Conservation (phyloP, 2,888 invertebrate genomes). For the Oasisia sp. region DNA sequence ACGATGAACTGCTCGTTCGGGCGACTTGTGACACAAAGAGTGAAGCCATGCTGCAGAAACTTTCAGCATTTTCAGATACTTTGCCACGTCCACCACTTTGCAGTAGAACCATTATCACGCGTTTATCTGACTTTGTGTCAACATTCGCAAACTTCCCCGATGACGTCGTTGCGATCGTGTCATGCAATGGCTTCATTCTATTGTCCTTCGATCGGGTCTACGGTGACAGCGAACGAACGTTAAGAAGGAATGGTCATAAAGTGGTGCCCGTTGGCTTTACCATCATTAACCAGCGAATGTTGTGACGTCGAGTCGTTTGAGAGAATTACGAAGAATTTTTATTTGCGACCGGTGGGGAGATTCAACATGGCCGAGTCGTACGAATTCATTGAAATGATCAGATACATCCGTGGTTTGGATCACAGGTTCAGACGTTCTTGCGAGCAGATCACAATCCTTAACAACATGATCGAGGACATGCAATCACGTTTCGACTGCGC, state of each 20-base stretch:
- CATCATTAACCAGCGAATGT: background rate
- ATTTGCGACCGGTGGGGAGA: background rate
- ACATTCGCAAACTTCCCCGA: background rate
- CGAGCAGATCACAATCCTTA: conserved; percentile 47
- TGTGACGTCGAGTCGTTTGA: background rate
- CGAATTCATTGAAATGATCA: background rate
- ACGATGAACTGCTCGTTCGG: background rate
- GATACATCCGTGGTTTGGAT: conserved; percentile 28
- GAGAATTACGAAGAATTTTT: background rate
- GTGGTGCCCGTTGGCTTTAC: background rate
- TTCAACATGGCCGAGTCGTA: background rate
- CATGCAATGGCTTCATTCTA: background rate
- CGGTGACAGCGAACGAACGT: background rate
- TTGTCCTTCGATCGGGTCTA: background rate
- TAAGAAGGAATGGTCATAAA: background rate
- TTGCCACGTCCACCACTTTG: background rate
- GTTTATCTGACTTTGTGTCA: background rate
- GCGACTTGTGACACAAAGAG: background rate
- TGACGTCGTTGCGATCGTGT: background rate
- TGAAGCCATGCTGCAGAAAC: too few species aligned
- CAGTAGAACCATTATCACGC: background rate
- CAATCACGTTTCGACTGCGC: conserved; percentile 48
- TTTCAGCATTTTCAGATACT: background rate
- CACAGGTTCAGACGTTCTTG: conserved; percentile 44
- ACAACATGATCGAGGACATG: conserved; percentile 43